Percentiles rank a stretch among this genome's conserved stretches.
phyloP scores from a whole-genome alignment of 2,113 vertebrate genomes.

The Channa argus region DNA sequence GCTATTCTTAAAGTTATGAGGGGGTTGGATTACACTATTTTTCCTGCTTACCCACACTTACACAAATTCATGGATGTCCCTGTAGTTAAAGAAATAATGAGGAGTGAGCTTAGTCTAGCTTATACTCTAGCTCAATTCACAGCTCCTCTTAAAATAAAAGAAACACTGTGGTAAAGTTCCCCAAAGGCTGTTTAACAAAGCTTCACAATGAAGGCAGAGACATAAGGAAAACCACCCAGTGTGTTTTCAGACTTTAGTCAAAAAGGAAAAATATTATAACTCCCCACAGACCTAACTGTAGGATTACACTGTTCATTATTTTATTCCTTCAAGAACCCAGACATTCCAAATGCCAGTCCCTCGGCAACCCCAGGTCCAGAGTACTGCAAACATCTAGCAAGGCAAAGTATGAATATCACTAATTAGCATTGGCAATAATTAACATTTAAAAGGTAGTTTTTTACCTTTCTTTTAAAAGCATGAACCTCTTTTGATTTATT shows the following conservation, averaged over 20 bases:
- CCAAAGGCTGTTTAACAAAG: conserved; percentile 10
- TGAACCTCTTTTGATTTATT: too few species aligned
- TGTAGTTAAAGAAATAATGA: conserved; percentile 18
- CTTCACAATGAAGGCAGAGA: conserved; percentile 3
- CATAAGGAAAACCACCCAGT: not conserved
- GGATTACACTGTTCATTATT: conserved; percentile 10
- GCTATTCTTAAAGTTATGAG: not conserved
- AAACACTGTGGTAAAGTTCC: conserved; percentile 5
- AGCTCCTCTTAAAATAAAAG: not conserved
- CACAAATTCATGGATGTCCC: conserved; percentile 4
- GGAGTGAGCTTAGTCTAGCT: not conserved
- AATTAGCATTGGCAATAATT: not conserved
- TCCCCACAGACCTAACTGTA: not conserved
- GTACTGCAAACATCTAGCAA: not conserved
- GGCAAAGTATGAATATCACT: conserved; percentile 7
- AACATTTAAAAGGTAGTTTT: not conserved
- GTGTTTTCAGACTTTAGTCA: conserved; percentile 8
- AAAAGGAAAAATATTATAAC: not conserved
- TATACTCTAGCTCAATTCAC: conserved; percentile 1
- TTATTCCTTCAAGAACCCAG: not conserved
- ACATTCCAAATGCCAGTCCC: not conserved
- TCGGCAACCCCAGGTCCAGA: not conserved
- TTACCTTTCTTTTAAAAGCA: too few species aligned
- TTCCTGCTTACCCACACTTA: not conserved
- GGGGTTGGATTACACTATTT: not conserved